Evolutionary conservation across 2,888 invertebrate genomes (phyloP), one percentile per base, ranked within the genome.

Genomic region (Cephus runcator): DNA sequence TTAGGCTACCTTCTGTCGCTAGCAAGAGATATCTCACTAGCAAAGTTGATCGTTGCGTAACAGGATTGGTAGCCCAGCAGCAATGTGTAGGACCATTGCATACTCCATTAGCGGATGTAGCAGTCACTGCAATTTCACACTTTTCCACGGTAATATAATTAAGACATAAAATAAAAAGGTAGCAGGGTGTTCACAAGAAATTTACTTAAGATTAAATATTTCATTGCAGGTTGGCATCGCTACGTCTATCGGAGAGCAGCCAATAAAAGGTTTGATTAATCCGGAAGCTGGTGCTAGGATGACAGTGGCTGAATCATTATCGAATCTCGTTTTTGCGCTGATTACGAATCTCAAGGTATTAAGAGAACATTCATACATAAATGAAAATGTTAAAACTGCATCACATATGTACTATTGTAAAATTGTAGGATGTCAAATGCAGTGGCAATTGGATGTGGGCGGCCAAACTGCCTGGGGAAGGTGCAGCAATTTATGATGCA

Each of bases 401-500:
- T 34, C 73, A 69, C 34, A 4, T 56, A 23, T 56, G 2, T 23
- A 9, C 56, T 56, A 23, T 4, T 75, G 75, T 69, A 79, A 77
- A 71, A n/a, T 80, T 83, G 12, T 93, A 96, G 92, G 99, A 99
- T 92, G 96, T 99, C 1, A 99, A 99, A 92, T 99, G 99, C 91
- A 98, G 98, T 69, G 99, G 98, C n/a, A 99, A 99, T 92, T 99
- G 99, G 99, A 99, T 99, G 99, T 99, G 99, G 99, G 96, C 98
- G 0, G 99, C 99, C 15, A 99, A 99, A 92, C 93, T 98, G 31
- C 96, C 96, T 0, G 97, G 96, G 0, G 99, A 98, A 91, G 99
- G 99, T 1, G 97, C 97, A 2, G 94, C 95, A 30, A 93, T 99
- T 35, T 96, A 95, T 81, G 95, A 95, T 81, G 98, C 99, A 0